phyloP scores from a whole-genome alignment of 2,888 invertebrate species.

The Eilema depressum region DNA sequence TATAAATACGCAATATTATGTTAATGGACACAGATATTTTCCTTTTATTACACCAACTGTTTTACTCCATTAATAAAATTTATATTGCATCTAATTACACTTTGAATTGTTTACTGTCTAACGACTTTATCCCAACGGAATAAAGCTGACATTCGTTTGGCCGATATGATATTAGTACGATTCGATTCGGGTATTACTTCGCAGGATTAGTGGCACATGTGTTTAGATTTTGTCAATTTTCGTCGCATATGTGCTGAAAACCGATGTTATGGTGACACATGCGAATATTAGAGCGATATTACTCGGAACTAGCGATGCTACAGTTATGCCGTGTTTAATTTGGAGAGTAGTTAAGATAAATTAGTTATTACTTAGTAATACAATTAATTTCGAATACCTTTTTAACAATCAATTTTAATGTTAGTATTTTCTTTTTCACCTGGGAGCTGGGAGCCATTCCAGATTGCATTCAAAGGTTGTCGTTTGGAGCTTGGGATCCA shows the following conservation, averaged over 20 bases:
- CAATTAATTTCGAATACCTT: not conserved
- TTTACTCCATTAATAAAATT: constrained; percentile 66
- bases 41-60: constrained; percentile 68
- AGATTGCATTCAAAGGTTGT: not conserved
- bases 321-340: constrained; percentile 16
- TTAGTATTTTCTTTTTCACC: not conserved
- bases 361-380: not conserved
- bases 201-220: constrained; percentile 65
- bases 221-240: constrained; percentile 61
- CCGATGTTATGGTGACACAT: constrained; percentile 36
- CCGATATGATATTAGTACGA: constrained; percentile 38
- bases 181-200: constrained; percentile 64
- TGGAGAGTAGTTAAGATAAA: not conserved
- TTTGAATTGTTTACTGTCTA: constrained; percentile 34
- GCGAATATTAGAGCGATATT: constrained; percentile 29
- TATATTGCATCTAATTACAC: constrained; percentile 68
- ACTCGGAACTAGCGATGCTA: constrained; percentile 13
- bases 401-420: not conserved
- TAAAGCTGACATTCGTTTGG: constrained; percentile 50
- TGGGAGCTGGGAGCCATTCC: not conserved
- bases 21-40: constrained; percentile 55
- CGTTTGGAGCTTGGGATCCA: too few relatives aligned
- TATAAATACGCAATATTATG: constrained; percentile 51
- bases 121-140: constrained; percentile 26
- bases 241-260: constrained; percentile 54